Evolutionary conservation across 2,113 vertebrate genomes (phyloP), one percentile per base, ranked within the genome.

Genomic region (Mormyrus iriodes): DNA sequence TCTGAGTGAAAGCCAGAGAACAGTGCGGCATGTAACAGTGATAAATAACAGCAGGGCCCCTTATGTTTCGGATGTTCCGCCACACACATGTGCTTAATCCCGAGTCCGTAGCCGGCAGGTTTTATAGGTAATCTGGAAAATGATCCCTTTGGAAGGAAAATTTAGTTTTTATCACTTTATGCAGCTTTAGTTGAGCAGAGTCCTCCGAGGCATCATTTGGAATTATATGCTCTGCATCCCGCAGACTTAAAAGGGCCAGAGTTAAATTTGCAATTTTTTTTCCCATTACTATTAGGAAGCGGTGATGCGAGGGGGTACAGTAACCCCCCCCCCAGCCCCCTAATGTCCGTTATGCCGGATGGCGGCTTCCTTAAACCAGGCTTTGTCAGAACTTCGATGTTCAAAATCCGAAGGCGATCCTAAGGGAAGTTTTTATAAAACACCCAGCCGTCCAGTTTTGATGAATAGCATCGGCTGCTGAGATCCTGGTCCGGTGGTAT

Each of bases 41-140:
- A 58, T 89, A 84, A 89, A 89, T 83, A 83, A 48, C 49, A 55
- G 88, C 76, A 27, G 76, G 88, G 21, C 49, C 24, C 0, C 24
- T 21, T 9, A 10, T 89, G 88, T 84, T 89, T 31, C 19, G 19
- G 35, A 61, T 88, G n/a, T 73, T 88, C 58, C n/a, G 48, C 4
- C 7, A 49, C 88, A 79, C 88, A 88, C 44, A 79, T 88, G 88
- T 79, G 65, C 65, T 31, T 52, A 52, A 79, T 79, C 88, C 49
- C 15, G 46, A 76, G 87, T 42, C 17, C 51, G 42, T 79, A 88
- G 10, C 65, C n/a, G 8, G 69, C 65, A 88, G 88, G n/a, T 79
- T 79, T 88, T 88, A 51, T 53, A 79, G n/a, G 69, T 79, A 88
- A 88, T 79, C 88, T 88, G 65, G 88, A 88, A 88, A 88, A 88